These are phyloP conservation scores for Drosophila ficusphila DNA, from an alignment of 1,140 invertebrate species.

Conservation along the genomic window DNA sequence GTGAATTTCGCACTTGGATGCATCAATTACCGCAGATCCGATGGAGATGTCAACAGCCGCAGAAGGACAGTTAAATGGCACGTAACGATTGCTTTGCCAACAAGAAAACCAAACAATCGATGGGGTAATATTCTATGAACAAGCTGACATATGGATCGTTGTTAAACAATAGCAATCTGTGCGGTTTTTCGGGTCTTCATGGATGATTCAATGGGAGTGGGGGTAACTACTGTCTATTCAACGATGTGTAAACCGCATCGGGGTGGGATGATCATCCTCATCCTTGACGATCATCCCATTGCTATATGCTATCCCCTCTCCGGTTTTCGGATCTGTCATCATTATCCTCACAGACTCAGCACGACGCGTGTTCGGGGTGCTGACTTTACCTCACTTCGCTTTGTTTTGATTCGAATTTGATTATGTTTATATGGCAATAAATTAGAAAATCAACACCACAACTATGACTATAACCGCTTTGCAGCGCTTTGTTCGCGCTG, in stretches of 20 bases:
- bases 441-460: slow-evolving; percentile 50
- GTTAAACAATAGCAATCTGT: slow-evolving; percentile 60
- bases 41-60: slow-evolving; percentile 57
- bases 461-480: slow-evolving; percentile 30
- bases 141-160: slow-evolving; percentile 56
- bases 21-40: slow-evolving; percentile 52
- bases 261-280: slow-evolving; percentile 32
- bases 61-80: slow-evolving; percentile 59
- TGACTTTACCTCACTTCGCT: slow-evolving; percentile 1
- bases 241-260: slow-evolving; percentile 52
- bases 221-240: slow-evolving; percentile 7
- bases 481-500: slow-evolving; percentile 33
- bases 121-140: slow-evolving; percentile 1
- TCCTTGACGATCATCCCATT: slow-evolving; percentile 31
- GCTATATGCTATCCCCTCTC: too few relatives aligned
- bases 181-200: slow-evolving; percentile 9
- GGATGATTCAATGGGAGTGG: background rate
- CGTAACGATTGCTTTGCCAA: slow-evolving; percentile 67
- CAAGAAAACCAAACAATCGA: slow-evolving; percentile 42
- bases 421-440: slow-evolving; percentile 75
- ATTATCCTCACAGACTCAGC: slow-evolving; percentile 47
- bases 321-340: slow-evolving; percentile 46
- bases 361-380: slow-evolving; percentile 40
- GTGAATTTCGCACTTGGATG: slow-evolving; percentile 42
- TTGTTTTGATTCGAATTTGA: slow-evolving; percentile 78